A percentile compares a stretch with the other conserved stretches of the same genome.
Conservation (phyloP, 2,888 invertebrate genomes). For the Epirrhoe tristata region DNA sequence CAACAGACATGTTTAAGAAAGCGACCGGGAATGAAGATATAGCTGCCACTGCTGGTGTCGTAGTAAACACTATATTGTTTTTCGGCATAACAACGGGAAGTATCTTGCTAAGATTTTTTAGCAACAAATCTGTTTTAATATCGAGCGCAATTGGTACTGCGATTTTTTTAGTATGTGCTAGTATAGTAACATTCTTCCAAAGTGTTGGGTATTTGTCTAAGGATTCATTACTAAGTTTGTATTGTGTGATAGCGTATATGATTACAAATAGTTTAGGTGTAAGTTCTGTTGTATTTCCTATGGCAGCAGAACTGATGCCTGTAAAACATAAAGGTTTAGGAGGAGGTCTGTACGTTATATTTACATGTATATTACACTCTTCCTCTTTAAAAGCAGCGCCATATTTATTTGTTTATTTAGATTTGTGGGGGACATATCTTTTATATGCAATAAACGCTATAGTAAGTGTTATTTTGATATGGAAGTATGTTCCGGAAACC, state of each 20-base stretch:
- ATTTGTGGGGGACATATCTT: constrained; percentile 38
- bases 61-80: constrained; percentile 23
- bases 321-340: constrained; percentile 41
- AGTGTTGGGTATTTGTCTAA: constrained; percentile 15
- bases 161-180: constrained; percentile 12
- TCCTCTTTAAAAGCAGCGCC: constrained; percentile 36
- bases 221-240: constrained; percentile 32
- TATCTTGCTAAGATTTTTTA: constrained; percentile 20
- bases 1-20: constrained; percentile 29
- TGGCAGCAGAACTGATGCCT: constrained; percentile 42
- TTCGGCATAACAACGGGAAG: constrained; percentile 9
- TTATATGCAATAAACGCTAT: constrained; percentile 27
- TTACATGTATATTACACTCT: constrained; percentile 24
- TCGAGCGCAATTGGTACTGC: constrained; percentile 12
- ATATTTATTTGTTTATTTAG: constrained; percentile 32
- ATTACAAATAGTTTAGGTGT: constrained; percentile 28
- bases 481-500: constrained; percentile 41
- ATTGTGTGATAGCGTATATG: constrained; percentile 30
- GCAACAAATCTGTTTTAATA: constrained; percentile 29
- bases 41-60: constrained; percentile 25
- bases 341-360: constrained; percentile 33
- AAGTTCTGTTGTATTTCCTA: constrained; percentile 13
- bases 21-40: constrained; percentile 24
- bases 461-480: constrained; percentile 30
- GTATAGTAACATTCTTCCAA: constrained; percentile 24